Evolutionary conservation across 2,888 invertebrate species (phyloP).

Genomic region (Drosophila seclusa): DNA sequence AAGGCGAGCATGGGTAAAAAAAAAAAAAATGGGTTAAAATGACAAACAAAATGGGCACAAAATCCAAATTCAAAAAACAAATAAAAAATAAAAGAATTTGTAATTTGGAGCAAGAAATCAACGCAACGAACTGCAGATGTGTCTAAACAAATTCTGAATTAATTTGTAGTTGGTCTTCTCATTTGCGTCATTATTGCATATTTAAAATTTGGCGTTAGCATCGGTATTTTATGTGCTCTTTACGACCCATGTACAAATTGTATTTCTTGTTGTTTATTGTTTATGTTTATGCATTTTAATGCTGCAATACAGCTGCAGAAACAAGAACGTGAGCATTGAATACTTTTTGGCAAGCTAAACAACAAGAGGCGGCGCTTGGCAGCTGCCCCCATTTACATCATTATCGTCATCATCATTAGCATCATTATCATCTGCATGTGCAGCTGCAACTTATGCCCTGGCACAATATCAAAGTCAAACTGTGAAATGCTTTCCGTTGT

Average conservation of each 20-base stretch:
- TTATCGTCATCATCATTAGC: slow-evolving; percentile 4
- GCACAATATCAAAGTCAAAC: slow-evolving; percentile 72
- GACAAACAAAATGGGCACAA: slow-evolving; percentile 63
- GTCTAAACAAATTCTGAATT: slow-evolving; percentile 47
- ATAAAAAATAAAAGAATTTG: slow-evolving; percentile 17
- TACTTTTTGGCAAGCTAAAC: slow-evolving; percentile 56
- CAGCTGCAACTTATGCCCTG: slow-evolving; percentile 40
- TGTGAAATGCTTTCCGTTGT: slow-evolving; percentile 57
- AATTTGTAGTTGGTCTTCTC: slow-evolving; percentile 21
- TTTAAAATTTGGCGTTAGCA: slow-evolving; percentile 26
- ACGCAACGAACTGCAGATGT: slow-evolving; percentile 28
- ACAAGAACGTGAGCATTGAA: slow-evolving; percentile 17
- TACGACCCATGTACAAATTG: slow-evolving; percentile 43
- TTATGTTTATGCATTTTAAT: slow-evolving; percentile 73
- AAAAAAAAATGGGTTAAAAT: slow-evolving; percentile 67
- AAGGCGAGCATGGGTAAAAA: slow-evolving; percentile 60
- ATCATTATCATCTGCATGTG: slow-evolving; percentile 7
- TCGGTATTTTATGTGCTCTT: slow-evolving; percentile 48
- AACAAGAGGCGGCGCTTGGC: slow-evolving; percentile 46
- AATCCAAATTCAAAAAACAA: background rate
- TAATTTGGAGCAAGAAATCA: slow-evolving; percentile 36
- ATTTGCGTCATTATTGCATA: slow-evolving; percentile 51
- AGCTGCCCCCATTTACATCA: slow-evolving; percentile 45
- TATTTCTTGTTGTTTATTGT: slow-evolving; percentile 45
- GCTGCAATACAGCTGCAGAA: slow-evolving; percentile 42